Percentiles rank a stretch among this genome's conserved stretches.
These are phyloP conservation scores for Lucifuga dentata DNA, from an alignment of 2,113 vertebrate genomes.

Conservation along the genomic window DNA sequence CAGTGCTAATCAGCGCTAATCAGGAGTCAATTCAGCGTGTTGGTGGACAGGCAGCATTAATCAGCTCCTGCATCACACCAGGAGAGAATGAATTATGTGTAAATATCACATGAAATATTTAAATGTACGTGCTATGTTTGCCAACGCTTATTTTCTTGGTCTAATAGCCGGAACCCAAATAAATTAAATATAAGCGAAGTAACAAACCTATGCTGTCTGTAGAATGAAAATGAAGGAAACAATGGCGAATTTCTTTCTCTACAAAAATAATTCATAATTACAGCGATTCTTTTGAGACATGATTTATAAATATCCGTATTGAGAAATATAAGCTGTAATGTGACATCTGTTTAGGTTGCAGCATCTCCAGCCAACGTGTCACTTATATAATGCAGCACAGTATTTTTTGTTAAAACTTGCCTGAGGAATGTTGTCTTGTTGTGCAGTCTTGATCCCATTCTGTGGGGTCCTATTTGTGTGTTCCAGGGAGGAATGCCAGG, in stretches of 20 bases:
- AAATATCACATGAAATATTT: too few relatives aligned
- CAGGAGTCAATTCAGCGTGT: slow-evolving; percentile 16
- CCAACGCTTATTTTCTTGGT: too few relatives aligned
- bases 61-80: not conserved
- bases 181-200: too few relatives aligned
- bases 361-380: not conserved
- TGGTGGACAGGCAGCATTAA: not conserved
- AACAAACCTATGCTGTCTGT: too few relatives aligned
- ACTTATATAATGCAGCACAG: slow-evolving; percentile 35
- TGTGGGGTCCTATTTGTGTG: slow-evolving; percentile 58
- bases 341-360: not conserved
- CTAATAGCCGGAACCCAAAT: too few relatives aligned
- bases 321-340: not conserved
- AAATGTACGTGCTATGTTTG: too few relatives aligned
- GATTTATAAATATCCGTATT: not conserved
- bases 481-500: slow-evolving; percentile 68
- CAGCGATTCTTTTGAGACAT: too few relatives aligned
- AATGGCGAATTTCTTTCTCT: too few relatives aligned
- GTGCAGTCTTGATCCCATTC: slow-evolving; percentile 57
- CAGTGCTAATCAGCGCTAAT: slow-evolving; percentile 34
- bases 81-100: not conserved
- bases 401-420: slow-evolving; percentile 73
- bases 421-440: slow-evolving; percentile 74
- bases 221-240: too few relatives aligned
- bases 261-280: too few relatives aligned